Conservation (phyloP, 2,113 vertebrate species). For the Rallus limicola region DNA sequence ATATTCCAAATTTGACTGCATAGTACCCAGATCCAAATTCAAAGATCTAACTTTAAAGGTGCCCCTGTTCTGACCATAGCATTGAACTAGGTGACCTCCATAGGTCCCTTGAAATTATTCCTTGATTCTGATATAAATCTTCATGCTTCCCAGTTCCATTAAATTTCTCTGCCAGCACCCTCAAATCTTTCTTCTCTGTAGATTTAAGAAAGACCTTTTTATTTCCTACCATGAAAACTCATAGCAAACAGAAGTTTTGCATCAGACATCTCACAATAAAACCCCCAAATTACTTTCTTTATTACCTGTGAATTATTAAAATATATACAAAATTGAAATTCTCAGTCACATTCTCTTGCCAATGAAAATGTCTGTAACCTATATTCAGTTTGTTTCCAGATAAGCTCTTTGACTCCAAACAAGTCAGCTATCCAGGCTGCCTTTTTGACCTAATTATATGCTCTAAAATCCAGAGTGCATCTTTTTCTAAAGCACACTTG, state of each 20-base stretch:
- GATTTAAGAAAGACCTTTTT: neutral
- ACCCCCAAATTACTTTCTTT: neutral
- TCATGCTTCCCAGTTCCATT: neutral
- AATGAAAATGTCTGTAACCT: neutral
- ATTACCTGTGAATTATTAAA: neutral
- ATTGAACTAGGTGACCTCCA: neutral
- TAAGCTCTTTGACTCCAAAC: neutral
- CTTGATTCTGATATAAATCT: neutral
- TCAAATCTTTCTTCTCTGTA: neutral
- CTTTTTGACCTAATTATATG: constrained; percentile 46
- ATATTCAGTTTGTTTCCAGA: neutral
- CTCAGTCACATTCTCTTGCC: neutral
- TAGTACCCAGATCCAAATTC: neutral
- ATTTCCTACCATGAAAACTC: neutral
- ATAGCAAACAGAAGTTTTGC: neutral
- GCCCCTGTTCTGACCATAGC: neutral
- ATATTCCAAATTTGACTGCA: neutral
- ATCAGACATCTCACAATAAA: neutral
- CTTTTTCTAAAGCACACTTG: neutral
- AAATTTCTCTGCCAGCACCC: neutral
- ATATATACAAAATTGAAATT: neutral
- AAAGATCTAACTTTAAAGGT: neutral
- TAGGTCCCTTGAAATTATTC: neutral
- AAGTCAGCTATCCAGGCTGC: neutral
- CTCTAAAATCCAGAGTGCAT: neutral